Percentiles rank a stretch among this genome's conserved stretches.
These are phyloP conservation scores for Gastracanthus pulcherrimus DNA, from an alignment of 2,888 invertebrate genomes.

Conservation along the genomic window DNA sequence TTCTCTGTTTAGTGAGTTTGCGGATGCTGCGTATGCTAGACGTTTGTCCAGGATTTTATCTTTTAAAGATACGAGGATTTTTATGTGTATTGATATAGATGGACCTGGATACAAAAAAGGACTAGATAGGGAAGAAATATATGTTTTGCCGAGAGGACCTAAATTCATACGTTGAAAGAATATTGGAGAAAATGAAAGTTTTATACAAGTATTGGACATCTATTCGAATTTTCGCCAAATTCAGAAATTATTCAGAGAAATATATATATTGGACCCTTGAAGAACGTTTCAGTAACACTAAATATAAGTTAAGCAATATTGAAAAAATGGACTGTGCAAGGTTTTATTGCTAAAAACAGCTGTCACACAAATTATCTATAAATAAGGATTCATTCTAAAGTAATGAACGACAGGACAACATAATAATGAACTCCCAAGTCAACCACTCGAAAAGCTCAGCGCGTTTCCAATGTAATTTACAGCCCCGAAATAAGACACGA, in stretches of 20 bases:
- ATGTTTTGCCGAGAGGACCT: not conserved
- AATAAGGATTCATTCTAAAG: not conserved
- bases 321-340: too few species aligned
- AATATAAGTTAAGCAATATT: too few species aligned
- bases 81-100: not conserved
- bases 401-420: not conserved
- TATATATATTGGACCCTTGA: too few species aligned
- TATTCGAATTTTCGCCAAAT: too few species aligned
- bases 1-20: not conserved
- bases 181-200: not conserved
- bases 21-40: not conserved
- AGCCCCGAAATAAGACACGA: constrained; percentile 3
- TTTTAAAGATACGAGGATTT: not conserved
- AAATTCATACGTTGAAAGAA: not conserved
- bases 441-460: not conserved
- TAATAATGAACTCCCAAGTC: too few species aligned
- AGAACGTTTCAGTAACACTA: too few species aligned
- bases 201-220: not conserved
- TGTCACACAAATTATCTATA: not conserved
- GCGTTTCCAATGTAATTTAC: constrained; percentile 3
- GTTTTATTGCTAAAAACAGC: not conserved
- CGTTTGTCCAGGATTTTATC: not conserved
- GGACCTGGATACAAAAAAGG: not conserved
- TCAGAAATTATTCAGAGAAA: too few species aligned
- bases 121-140: not conserved